Evolutionary conservation across 1,140 invertebrate genomes (phyloP).

Genomic region (Drosophila biarmipes): DNA sequence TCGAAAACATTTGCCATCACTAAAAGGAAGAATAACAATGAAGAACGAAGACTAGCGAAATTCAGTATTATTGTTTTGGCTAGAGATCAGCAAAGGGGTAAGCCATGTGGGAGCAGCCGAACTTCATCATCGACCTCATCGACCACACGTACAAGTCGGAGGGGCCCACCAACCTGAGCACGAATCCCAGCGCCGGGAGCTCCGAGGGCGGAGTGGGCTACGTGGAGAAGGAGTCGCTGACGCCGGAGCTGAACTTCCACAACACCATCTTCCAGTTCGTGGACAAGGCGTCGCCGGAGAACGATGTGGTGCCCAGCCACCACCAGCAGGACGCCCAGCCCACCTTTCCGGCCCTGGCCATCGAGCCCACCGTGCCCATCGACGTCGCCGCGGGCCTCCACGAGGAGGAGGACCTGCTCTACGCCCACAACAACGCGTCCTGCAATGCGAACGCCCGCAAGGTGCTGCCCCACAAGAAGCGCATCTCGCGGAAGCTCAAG

Average conservation of each 20-base stretch:
- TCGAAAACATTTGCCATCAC: too few relatives aligned
- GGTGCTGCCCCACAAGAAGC: slow-evolving; percentile 86
- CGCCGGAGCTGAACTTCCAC: slow-evolving; percentile 70
- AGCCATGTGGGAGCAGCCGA: slow-evolving; percentile 56
- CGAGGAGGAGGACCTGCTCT: slow-evolving; percentile 63
- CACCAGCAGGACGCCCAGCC: slow-evolving; percentile 27
- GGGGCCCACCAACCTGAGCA: slow-evolving; percentile 65
- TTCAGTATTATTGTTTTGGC: too few relatives aligned
- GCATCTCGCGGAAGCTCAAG: slow-evolving; percentile 86
- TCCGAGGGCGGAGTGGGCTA: slow-evolving; percentile 15
- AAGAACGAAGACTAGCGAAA: too few relatives aligned
- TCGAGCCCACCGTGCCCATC: slow-evolving; percentile 70
- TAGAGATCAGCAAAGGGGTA: too few relatives aligned
- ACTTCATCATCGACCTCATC: slow-evolving; percentile 74
- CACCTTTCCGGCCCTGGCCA: slow-evolving; percentile 56
- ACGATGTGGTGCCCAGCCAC: slow-evolving; percentile 24
- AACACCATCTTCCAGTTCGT: slow-evolving; percentile 74
- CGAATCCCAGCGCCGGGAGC: slow-evolving; percentile 14
- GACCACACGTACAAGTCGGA: slow-evolving; percentile 59
- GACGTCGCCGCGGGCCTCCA: slow-evolving; percentile 44
- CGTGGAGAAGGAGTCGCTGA: slow-evolving; percentile 38
- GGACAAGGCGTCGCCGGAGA: slow-evolving; percentile 46
- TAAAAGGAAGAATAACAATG: too few relatives aligned
- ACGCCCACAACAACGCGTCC: slow-evolving; percentile 26
- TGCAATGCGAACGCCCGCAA: slow-evolving; percentile 64